Evolutionary conservation across 1,140 invertebrate species (phyloP).

Genomic region (Microvelia longipes): DNA sequence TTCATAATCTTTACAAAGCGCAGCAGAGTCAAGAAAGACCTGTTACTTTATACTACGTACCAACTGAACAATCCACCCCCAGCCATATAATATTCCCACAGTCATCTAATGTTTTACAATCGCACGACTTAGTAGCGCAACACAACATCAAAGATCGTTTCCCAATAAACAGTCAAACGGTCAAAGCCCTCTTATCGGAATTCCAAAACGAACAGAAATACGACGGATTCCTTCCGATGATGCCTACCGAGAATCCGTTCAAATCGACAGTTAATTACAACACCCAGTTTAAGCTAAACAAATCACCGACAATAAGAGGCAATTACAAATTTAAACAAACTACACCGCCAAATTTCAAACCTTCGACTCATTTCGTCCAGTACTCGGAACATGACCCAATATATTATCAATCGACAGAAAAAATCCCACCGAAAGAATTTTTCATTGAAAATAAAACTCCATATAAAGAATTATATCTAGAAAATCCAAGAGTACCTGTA

Average conservation of each 20-base stretch:
- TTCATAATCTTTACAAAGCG: neutral
- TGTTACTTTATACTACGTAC: neutral
- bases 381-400: constrained; percentile 23
- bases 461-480: neutral
- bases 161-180: neutral
- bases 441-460: neutral
- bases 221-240: constrained; percentile 15
- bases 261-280: neutral
- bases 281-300: neutral
- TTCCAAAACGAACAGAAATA: constrained; percentile 7
- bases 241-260: constrained; percentile 10
- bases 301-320: neutral
- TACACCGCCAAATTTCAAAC: constrained; percentile 19
- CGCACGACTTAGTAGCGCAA: neutral
- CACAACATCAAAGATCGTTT: neutral
- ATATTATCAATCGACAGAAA: constrained; percentile 10
- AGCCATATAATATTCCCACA: neutral
- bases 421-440: neutral
- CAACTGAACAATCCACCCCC: neutral
- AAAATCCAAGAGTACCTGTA: neutral
- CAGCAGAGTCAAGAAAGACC: neutral
- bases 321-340: neutral
- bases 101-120: neutral
- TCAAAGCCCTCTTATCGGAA: constrained; percentile 4
- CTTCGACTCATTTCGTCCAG: constrained; percentile 20